phyloP scores from a whole-genome alignment of 2,797 vertebrate species.

The Rhinella marina region DNA sequence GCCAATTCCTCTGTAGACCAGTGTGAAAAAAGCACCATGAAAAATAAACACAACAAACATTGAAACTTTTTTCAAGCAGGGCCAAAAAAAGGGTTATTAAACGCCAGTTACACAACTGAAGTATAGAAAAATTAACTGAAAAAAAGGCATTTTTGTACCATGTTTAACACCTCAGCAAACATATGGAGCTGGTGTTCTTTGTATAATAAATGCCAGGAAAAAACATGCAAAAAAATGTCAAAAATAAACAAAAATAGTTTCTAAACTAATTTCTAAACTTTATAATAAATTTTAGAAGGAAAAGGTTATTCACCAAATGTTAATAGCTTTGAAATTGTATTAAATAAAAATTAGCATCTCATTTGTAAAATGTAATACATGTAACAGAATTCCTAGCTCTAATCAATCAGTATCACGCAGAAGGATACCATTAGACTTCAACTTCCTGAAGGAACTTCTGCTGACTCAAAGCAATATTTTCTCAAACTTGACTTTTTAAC shows the following conservation, averaged over 20 bases:
- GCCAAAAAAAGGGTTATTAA: too few species aligned
- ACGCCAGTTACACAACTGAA: too few species aligned
- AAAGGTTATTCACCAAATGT: not conserved
- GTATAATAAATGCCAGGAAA: too few species aligned
- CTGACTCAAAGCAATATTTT: slow-evolving; percentile 33
- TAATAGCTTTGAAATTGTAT: not conserved
- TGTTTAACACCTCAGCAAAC: too few species aligned
- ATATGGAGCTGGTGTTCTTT: too few species aligned
- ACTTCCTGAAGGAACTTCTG: slow-evolving; percentile 18
- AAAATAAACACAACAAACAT: too few species aligned
- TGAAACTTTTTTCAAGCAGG: too few species aligned
- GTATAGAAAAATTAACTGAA: too few species aligned
- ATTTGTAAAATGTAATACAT: not conserved
- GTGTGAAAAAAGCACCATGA: too few species aligned
- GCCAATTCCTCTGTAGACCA: too few species aligned
- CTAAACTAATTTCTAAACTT: not conserved
- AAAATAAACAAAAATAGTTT: not conserved
- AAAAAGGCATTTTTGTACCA: too few species aligned
- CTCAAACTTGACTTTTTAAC: slow-evolving; percentile 38
- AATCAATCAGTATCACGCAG: not conserved
- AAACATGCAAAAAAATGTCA: not conserved
- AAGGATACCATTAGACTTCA: slow-evolving; percentile 5
- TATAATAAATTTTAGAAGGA: not conserved
- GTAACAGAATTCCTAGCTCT: slow-evolving; percentile 16
- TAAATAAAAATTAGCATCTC: not conserved